A percentile compares a stretch with the other conserved stretches of the same genome.
Conservation (phyloP, 1,140 invertebrate species). For the Phthorimaea operculella region DNA sequence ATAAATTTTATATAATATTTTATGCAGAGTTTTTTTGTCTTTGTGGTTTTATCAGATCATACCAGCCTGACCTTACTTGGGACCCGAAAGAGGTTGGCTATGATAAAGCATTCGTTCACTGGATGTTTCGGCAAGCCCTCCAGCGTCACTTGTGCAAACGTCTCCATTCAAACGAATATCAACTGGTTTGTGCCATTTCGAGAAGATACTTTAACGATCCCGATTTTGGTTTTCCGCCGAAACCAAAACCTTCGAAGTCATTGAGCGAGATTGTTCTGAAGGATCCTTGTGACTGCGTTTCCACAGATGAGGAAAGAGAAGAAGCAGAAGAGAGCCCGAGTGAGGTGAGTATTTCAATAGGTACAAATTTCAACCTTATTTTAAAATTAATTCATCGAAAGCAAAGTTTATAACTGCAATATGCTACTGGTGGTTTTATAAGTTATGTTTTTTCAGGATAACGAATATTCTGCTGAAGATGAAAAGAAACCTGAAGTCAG, state of each 20-base stretch:
- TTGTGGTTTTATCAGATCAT: constrained; percentile 37
- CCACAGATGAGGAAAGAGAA: constrained; percentile 35
- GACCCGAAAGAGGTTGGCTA: constrained; percentile 36
- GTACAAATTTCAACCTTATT: neutral
- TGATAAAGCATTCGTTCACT: constrained; percentile 35
- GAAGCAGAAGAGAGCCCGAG: neutral
- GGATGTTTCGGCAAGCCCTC: constrained; percentile 57
- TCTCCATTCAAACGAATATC: constrained; percentile 24
- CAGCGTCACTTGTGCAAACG: constrained; percentile 32
- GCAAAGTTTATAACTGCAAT: neutral
- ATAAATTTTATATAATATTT: neutral
- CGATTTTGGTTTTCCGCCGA: constrained; percentile 43
- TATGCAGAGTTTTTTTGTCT: constrained; percentile 1
- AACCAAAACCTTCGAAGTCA: constrained; percentile 23
- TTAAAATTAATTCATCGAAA: neutral
- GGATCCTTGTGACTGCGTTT: constrained; percentile 48
- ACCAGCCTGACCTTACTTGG: constrained; percentile 52
- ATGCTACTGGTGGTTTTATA: neutral
- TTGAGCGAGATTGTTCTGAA: constrained; percentile 23
- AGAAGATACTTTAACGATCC: constrained; percentile 44
- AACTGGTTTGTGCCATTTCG: constrained; percentile 26
- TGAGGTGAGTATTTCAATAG: neutral
- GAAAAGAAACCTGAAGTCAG: constrained; percentile 30
- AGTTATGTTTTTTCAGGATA: neutral
- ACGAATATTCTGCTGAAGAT: constrained; percentile 11